A percentile compares a stretch with the other conserved stretches of the same genome.
Conservation (phyloP, 2,888 invertebrate species). For the Hymenopus coronatus region DNA sequence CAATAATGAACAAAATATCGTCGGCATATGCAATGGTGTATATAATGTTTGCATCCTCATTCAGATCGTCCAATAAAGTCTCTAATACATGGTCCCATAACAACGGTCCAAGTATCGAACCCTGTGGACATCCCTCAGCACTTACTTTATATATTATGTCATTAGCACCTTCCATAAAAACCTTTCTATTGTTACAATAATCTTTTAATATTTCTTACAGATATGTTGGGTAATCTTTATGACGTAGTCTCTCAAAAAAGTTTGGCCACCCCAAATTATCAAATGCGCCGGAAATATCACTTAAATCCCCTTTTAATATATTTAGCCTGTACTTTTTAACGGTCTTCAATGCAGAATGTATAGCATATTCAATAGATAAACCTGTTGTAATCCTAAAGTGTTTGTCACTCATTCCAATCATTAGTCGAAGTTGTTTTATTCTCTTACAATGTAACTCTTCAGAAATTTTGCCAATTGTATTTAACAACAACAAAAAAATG, state of each 20-base stretch:
- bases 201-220: not conserved
- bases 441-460: not conserved
- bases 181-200: not conserved
- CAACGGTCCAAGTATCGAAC: not conserved
- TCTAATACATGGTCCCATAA: not conserved
- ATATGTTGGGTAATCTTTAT: not conserved
- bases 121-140: not conserved
- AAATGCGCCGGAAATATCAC: not conserved
- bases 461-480: not conserved
- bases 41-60: not conserved
- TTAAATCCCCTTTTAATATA: not conserved
- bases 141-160: not conserved
- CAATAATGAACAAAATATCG: not conserved
- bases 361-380: not conserved
- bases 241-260: not conserved
- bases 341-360: not conserved
- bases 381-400: not conserved
- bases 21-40: not conserved
- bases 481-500: not conserved
- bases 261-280: not conserved
- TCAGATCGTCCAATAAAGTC: not conserved
- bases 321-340: not conserved
- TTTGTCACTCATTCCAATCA: no score
- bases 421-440: no score
- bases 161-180: no score